Evolutionary conservation across 2,113 vertebrate genomes (phyloP), one percentile per base, ranked within the genome.

Genomic region (Coryphaenoides rupestris): DNA sequence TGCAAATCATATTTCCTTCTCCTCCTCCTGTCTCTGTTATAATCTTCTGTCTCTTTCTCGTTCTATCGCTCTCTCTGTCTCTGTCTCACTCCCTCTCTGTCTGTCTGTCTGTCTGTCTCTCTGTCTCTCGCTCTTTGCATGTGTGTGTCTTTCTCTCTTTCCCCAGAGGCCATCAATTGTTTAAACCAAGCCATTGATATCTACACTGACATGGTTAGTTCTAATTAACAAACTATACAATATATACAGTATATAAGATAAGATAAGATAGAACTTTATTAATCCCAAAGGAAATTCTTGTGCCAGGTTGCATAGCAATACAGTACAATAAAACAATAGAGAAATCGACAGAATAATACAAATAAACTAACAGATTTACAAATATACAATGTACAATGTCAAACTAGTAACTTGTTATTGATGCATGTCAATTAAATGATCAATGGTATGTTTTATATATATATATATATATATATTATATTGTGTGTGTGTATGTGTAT

Each of bases 141-240:
- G 5, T 45, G 5, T 45, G 5, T 50, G 15, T 6, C 47, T 50
- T 4, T 50, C 47, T 50, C 7, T 50, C 47, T 49, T 17, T 50
- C 47, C 5, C 47, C 90, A 99, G 97, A 99, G 95, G 97, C 97
- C 87, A 99, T 99, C 91, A 98, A 95, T 93, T 98, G 97, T 92
- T 91, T 99, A 93, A 98, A 98, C 72, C 94, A 96, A 89, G 95
- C 97, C 89, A 98, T 99, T 69, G 96, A 99, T 87, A 99, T 99
- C 90, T 99, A 98, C 90, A 99, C 97, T 6, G 97, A 99, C 90
- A 98, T 98, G 96, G 97, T 99, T 93, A 95, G 94, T 68, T 56
- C 3, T 3, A 12, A 17, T 22, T 33, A 3, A 0, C 19, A 5
- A 9, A 16, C 0, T 0, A 28, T 33, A 50, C 5, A 14, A 12